Evolutionary conservation across 2,113 vertebrate species (phyloP), one percentile per base, ranked within the genome.

Genomic region (Microcebus ravelobensis): DNA sequence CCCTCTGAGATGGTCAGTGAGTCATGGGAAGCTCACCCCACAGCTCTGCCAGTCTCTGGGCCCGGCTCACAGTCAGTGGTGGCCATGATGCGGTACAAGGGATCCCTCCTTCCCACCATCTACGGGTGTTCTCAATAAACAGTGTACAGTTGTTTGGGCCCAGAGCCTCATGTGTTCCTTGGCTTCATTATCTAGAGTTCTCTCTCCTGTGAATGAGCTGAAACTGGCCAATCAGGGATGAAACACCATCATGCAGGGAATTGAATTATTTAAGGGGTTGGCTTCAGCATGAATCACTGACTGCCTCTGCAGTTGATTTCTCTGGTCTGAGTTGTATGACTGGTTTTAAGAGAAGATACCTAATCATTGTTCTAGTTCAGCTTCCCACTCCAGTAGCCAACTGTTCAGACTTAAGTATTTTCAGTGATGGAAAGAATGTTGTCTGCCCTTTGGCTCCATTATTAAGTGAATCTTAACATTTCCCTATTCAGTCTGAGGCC

Each of bases 51-150:
- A 98, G 98, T 97, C 96, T 95, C 90, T 83, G 77, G 94, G 92
- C 80, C 91, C 57, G 21, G 97, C 87, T 96, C 70, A 85, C 90
- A 79, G 86, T 71, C 87, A 36, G 87, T 91, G 95, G 97, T 96
- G 97, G 98, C 98, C 96, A 90, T 5, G 0, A 98, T 97, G 98
- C 98, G 99, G 98, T 99, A 99, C 98, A 98, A 97, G 97, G 96
- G 96, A 94, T 98, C 97, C 96, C 96, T 97, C 95, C 96, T 98
- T 98, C 88, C 97, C 67, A 82, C 85, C 77, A 73, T 98, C 98
- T 98, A 98, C 98, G 98, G 97, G 97, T 98, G 98, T 98, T 98
- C 97, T 97, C 97, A 99, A 99, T 99, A 99, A 99, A 99, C 96
- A 97, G 70, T 99, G 98, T 98, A 98, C 98, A 98, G 98, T 98